Evolutionary conservation across 37 sponge, comb jelly and placozoan genomes (phyloP), one percentile per base, ranked within the genome.

Genomic region (Bolinopsis microptera): DNA sequence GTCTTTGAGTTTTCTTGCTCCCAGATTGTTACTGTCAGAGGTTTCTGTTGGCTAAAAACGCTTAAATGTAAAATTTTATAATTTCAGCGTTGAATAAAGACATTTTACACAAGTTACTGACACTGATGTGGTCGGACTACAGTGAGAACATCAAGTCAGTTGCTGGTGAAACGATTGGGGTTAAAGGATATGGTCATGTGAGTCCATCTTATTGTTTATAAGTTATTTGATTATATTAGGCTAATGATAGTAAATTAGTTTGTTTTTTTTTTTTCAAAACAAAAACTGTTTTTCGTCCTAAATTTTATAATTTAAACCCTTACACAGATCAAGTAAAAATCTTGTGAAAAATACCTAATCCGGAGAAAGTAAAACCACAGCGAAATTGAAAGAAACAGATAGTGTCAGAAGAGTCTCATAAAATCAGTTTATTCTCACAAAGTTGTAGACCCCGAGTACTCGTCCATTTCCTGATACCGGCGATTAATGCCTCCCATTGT

Each of bases 121-220:
- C 90, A 41, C 26, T 86, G 1, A 86, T 86, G 90, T 86, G 90
- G 90, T 41, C 90, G 0, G 90, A 86, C 90, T 86, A 86, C 61
- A 36, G 38, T n/a, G 90, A 86, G 48, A 28, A 41, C 26, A 41
- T 86, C 26, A 86, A 41, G 22, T 86, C 90, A 8, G 90, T 86
- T 21, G 90, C 90, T 25, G 90, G 61, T 9, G 90, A 86, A 41
- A 86, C 90, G n/a, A 86, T 86, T 24, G 90, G 90, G n/a, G 90
- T 86, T 3, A 86, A 86, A 38, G 90, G 90, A 23, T 41, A 86
- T 30, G 90, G 90, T 2, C 41, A 86, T 38, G 90, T 86, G 30
- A 86, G 90, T 86, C 8, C n/a, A n/a, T n/a, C 27, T 77, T 32
- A 22, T 48, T 18, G 61, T 48, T 48, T 48, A 13, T 48, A 48